Evolutionary conservation across 2,113 vertebrate genomes (phyloP).

Genomic region (Marmota flaviventris): DNA sequence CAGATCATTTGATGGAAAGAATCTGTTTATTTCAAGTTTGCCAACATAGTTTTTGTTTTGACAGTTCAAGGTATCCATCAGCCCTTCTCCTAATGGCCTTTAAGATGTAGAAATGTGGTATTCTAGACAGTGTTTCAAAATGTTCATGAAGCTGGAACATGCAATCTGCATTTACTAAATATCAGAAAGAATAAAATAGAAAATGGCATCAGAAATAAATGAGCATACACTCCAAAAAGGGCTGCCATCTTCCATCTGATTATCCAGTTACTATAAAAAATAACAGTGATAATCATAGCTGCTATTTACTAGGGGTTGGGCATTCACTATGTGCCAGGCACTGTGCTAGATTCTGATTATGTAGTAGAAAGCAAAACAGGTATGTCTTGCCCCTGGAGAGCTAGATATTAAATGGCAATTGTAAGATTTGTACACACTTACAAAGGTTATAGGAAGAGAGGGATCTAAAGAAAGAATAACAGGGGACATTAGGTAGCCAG

Average conservation of each 20-base stretch:
- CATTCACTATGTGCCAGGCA: not conserved
- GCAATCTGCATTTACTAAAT: constrained; percentile 6
- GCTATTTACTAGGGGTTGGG: not conserved
- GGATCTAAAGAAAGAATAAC: not conserved
- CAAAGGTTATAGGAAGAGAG: not conserved
- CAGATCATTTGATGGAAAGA: constrained; percentile 73
- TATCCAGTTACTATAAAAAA: constrained; percentile 13
- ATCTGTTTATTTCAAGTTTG: constrained; percentile 78
- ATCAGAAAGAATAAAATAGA: not conserved
- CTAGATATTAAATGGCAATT: not conserved
- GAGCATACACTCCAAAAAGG: not conserved
- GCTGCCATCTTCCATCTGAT: not conserved
- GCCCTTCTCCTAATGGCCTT: constrained; percentile 74
- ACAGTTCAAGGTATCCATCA: constrained; percentile 79
- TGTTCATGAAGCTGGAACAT: constrained; percentile 56
- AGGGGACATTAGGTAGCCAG: not conserved
- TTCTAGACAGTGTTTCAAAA: constrained; percentile 62
- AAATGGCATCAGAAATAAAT: not conserved
- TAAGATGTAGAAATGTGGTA: constrained; percentile 52
- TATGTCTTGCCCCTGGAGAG: not conserved
- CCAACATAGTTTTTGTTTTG: constrained; percentile 73
- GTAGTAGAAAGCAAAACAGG: not conserved
- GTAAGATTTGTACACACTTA: not conserved
- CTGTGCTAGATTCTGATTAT: not conserved
- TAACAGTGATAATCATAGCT: not conserved